These are phyloP conservation scores for Tuta absoluta DNA, from an alignment of 2,888 invertebrate species.

Conservation along the genomic window DNA sequence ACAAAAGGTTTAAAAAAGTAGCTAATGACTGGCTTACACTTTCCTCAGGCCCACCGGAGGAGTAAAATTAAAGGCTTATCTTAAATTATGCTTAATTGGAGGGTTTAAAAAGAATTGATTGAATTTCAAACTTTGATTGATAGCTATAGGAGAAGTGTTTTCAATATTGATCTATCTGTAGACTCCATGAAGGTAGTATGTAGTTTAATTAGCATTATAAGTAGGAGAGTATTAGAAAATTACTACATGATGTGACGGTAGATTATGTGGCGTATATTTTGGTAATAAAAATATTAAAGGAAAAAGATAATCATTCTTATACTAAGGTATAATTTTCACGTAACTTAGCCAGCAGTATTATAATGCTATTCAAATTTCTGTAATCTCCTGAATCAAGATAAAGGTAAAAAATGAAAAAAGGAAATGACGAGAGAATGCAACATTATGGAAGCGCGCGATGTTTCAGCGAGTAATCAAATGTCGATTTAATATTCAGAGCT, in stretches of 20 bases:
- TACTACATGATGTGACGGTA: too few relatives aligned
- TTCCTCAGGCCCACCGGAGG: slow-evolving; percentile 73
- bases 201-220: too few relatives aligned
- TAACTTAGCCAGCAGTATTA: neutral
- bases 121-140: slow-evolving; percentile 77
- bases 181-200: slow-evolving; percentile 55
- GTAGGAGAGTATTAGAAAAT: too few relatives aligned
- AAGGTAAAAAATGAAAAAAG: slow-evolving; percentile 22
- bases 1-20: slow-evolving; percentile 73
- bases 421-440: slow-evolving; percentile 22
- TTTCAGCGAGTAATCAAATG: slow-evolving; percentile 30
- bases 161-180: slow-evolving; percentile 52
- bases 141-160: slow-evolving; percentile 58
- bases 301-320: too few relatives aligned
- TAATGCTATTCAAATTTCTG: neutral
- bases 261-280: neutral
- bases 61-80: slow-evolving; percentile 77
- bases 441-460: slow-evolving; percentile 18
- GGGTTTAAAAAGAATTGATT: slow-evolving; percentile 74
- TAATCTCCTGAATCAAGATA: slow-evolving; percentile 11
- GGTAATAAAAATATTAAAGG: slow-evolving; percentile 1
- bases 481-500: slow-evolving; percentile 48
- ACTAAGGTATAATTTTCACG: too few relatives aligned
- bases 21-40: slow-evolving; percentile 75
- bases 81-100: slow-evolving; percentile 79